These are phyloP conservation scores for Pterostichus niger DNA, from an alignment of 2,888 invertebrate genomes.

Conservation along the genomic window DNA sequence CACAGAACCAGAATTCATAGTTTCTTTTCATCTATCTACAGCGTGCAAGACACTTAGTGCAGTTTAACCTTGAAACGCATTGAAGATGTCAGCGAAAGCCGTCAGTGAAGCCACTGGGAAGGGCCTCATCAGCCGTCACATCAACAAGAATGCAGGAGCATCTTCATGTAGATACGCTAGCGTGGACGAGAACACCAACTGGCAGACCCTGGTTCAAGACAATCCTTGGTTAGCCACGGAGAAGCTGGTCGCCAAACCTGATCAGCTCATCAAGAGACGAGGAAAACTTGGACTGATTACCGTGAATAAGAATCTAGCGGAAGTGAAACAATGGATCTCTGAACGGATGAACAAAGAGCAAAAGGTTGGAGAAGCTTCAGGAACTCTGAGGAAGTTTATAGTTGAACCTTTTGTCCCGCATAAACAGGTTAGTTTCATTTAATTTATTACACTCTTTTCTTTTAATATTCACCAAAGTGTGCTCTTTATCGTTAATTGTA, in stretches of 20 bases:
- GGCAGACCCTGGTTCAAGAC: slow-evolving; percentile 86
- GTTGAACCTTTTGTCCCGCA: slow-evolving; percentile 98
- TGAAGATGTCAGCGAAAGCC: slow-evolving; percentile 95
- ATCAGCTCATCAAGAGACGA: slow-evolving; percentile 98
- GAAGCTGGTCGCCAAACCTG: slow-evolving; percentile 98
- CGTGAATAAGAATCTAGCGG: slow-evolving; percentile 90
- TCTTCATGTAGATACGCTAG: slow-evolving; percentile 89
- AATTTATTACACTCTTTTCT: slow-evolving; percentile 20
- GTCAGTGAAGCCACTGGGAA: slow-evolving; percentile 97
- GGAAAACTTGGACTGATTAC: slow-evolving; percentile 98
- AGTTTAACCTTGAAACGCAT: slow-evolving; percentile 6
- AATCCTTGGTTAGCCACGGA: slow-evolving; percentile 93
- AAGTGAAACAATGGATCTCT: slow-evolving; percentile 91
- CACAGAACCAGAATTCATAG: neutral
- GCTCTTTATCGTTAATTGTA: too few relatives aligned
- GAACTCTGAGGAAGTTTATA: slow-evolving; percentile 95
- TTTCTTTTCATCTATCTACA: too few relatives aligned
- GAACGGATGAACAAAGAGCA: slow-evolving; percentile 92
- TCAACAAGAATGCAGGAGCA: slow-evolving; percentile 82
- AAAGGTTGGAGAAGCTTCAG: slow-evolving; percentile 91
- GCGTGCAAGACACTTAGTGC: neutral
- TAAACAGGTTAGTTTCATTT: slow-evolving; percentile 82
- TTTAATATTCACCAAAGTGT: neutral
- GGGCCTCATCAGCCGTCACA: slow-evolving; percentile 91
- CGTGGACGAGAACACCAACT: slow-evolving; percentile 88